Evolutionary conservation across 1,140 invertebrate genomes (phyloP), one percentile per base, ranked within the genome.

Genomic region (Oryzaephilus surinamensis): DNA sequence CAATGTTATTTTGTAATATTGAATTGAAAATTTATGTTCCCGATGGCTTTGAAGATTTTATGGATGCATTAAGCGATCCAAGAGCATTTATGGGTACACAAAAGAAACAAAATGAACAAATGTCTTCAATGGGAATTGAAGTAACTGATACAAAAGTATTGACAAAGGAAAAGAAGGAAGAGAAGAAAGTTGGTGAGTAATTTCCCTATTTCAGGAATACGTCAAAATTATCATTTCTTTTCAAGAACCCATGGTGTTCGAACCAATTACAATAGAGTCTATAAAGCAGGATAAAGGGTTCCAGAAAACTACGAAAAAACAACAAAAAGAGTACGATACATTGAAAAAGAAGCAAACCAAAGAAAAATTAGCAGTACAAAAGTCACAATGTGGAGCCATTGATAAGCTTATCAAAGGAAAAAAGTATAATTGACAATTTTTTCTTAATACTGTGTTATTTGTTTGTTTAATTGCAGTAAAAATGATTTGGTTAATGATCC

Each of bases 1-100:
- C 96, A 23, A 99, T 97, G 81, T 67, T 99, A 33, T 99, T 99
- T 67, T 97, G 95, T 64, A 92, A 97, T 62, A 96, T 99, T 55
- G 93, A 97, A 65, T 77, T 99, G 26, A 99, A 99, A 70, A 99
- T 99, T 49, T 99, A 99, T 69, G 94, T 99, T 41, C 97, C 97
- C 33, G 96, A 99, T 71, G 96, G 96, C 38, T 87, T 98, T 61
- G 91, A 94, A 77, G 93, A 95, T 63, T 86, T 99, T 57, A 98
- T 99, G 83, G 93, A 95, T 48, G 94, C 95, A 6, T 65, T 99
- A 34, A 94, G 92, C 21, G 95, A 97, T 62, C 96, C 96, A 0
- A 73, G 89, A 46, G 92, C 89, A 20, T 95, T 93, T 62, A 74
- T 91, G 52, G 86, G 85, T 3, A 82, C 84, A n/a, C 84, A 72